A percentile compares a stretch with the other conserved stretches of the same genome.
These are phyloP conservation scores for Calameuta pallipes DNA, from an alignment of 2,888 invertebrate genomes.

Conservation along the genomic window DNA sequence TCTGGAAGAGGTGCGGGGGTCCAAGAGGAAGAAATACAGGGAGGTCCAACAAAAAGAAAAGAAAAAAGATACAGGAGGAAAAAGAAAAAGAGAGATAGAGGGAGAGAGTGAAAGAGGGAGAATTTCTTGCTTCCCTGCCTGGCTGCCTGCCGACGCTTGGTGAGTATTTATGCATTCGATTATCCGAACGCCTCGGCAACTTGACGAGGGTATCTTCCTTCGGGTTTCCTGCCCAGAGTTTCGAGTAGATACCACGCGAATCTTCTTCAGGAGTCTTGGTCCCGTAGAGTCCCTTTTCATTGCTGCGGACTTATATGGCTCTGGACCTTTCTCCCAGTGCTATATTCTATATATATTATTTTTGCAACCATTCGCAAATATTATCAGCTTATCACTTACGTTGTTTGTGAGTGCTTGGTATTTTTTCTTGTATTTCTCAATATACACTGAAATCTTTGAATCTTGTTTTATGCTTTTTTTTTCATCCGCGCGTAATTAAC, in stretches of 20 bases:
- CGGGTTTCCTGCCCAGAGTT: not conserved
- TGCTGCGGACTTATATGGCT: not conserved
- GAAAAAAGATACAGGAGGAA: not conserved
- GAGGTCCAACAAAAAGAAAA: not conserved
- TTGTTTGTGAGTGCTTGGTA: not conserved
- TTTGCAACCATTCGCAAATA: not conserved
- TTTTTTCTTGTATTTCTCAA: not conserved
- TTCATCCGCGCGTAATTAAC: not conserved
- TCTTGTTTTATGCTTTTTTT: not conserved
- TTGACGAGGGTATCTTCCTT: conserved; percentile 6
- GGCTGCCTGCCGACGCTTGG: not conserved
- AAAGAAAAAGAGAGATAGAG: not conserved
- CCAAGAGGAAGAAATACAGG: not conserved
- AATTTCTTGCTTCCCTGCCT: conserved; percentile 6
- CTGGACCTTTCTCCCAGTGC: not conserved
- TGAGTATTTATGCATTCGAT: conserved; percentile 9
- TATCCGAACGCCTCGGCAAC: not conserved
- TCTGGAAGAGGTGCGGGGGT: not conserved
- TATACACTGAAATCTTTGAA: not conserved
- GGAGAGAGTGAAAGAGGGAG: not conserved
- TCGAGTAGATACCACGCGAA: not conserved
- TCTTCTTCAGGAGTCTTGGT: not conserved
- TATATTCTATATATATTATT: not conserved
- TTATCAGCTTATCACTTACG: not conserved
- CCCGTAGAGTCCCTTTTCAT: not conserved